Conservation (phyloP, 2,797 vertebrate genomes). For the Coregonus suidteri region DNA sequence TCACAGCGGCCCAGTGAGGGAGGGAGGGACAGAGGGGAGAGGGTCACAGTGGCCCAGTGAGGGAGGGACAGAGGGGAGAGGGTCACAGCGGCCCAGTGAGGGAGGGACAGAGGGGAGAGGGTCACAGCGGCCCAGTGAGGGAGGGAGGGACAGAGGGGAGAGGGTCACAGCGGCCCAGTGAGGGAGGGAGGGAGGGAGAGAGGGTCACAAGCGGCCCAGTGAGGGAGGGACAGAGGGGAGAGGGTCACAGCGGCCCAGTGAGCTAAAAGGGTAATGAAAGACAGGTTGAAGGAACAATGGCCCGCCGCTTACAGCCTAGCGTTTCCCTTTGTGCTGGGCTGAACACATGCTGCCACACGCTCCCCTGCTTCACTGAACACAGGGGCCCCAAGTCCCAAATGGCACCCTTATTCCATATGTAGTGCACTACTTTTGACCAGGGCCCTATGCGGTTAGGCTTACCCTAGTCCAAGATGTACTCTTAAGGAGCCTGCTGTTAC, state of each 20-base stretch:
- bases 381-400: conserved; percentile 8
- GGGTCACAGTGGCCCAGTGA: too few relatives aligned
- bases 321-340: conserved; percentile 53
- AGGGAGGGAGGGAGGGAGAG: too few relatives aligned
- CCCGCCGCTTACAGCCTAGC: conserved; percentile 47
- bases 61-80: too few relatives aligned
- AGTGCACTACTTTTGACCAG: background rate
- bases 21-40: too few relatives aligned
- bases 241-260: conserved; percentile 40
- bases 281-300: conserved; percentile 54
- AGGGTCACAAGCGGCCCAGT: too few relatives aligned
- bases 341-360: conserved; percentile 53
- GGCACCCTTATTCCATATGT: background rate
- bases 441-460: too few relatives aligned
- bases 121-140: background rate
- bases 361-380: background rate
- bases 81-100: background rate
- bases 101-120: too few relatives aligned
- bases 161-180: too few relatives aligned
- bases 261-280: conserved; percentile 79
- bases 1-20: too few relatives aligned
- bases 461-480: too few relatives aligned
- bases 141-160: too few relatives aligned
- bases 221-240: background rate
- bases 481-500: too few relatives aligned